Conservation (phyloP, 2,888 invertebrate species). For the Cantharis nigra region DNA sequence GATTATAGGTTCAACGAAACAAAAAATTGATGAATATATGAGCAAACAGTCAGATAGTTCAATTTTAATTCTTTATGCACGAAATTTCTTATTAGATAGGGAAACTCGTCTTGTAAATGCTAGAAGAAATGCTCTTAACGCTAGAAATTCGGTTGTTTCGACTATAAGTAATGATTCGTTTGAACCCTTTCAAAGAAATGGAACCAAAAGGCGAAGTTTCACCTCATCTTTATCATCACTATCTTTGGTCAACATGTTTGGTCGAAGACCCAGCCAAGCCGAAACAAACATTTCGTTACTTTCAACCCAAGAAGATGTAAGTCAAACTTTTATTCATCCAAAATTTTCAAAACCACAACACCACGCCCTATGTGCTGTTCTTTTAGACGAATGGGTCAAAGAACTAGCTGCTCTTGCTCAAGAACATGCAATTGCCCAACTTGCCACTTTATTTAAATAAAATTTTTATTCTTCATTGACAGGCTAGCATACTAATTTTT, state of each 20-base stretch:
- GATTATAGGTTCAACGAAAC: constrained; percentile 80
- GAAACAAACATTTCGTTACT: constrained; percentile 43
- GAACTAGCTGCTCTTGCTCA: constrained; percentile 93
- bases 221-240: constrained; percentile 77
- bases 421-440: constrained; percentile 81
- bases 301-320: constrained; percentile 41
- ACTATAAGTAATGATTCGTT: constrained; percentile 29
- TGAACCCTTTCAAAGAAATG: constrained; percentile 66
- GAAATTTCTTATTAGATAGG: constrained; percentile 76
- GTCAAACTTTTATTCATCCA: constrained; percentile 46
- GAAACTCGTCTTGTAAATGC: constrained; percentile 77
- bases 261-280: constrained; percentile 62
- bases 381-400: constrained; percentile 94
- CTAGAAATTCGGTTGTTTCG: constrained; percentile 39
- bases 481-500: not conserved
- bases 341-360: constrained; percentile 60
- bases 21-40: constrained; percentile 83
- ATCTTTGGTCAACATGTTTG: constrained; percentile 58
- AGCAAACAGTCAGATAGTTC: constrained; percentile 62
- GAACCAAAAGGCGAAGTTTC: constrained; percentile 75
- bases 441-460: constrained; percentile 55
- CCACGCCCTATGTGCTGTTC: constrained; percentile 79
- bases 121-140: constrained; percentile 65
- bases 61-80: constrained; percentile 76
- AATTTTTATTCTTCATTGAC: not conserved